phyloP scores from a whole-genome alignment of 1,140 invertebrate species.

The Drosophila repletoides region DNA sequence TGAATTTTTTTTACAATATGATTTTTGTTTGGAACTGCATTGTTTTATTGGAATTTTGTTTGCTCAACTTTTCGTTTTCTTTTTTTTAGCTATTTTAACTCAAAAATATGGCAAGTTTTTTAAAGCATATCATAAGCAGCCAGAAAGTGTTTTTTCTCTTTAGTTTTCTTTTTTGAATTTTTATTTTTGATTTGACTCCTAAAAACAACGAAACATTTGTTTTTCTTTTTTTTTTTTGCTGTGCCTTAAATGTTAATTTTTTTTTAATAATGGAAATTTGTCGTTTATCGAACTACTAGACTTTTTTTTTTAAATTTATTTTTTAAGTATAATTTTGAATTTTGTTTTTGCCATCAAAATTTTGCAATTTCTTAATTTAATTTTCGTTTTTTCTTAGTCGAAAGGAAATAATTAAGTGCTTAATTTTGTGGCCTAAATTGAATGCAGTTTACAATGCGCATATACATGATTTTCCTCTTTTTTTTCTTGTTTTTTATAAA shows the following conservation, averaged over 20 bases:
- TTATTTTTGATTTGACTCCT: conserved; percentile 71
- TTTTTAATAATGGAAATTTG: conserved; percentile 58
- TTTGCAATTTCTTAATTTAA: conserved; percentile 45
- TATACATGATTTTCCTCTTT: conserved; percentile 29
- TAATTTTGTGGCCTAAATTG: conserved; percentile 58
- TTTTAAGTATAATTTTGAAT: conserved; percentile 52
- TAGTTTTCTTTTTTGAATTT: too few species aligned
- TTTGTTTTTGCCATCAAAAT: conserved; percentile 28
- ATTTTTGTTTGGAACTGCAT: conserved; percentile 37
- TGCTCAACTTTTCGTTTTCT: conserved; percentile 8
- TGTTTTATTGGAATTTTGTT: conserved; percentile 48
- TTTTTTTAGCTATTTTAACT: conserved; percentile 37
- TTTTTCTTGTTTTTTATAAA: too few species aligned
- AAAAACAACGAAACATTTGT: conserved; percentile 79
- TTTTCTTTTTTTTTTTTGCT: conserved; percentile 57
- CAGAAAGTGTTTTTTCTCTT: conserved; percentile 34
- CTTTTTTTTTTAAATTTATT: conserved; percentile 28
- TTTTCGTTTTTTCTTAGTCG: conserved; percentile 23
- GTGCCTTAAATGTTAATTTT: conserved; percentile 68
- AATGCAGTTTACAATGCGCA: conserved; percentile 72
- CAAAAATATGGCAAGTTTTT: conserved; percentile 17
- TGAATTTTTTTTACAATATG: conserved; percentile 34
- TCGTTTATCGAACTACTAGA: conserved; percentile 50
- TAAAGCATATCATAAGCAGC: conserved; percentile 50
- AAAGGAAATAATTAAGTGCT: conserved; percentile 39